Conservation (phyloP, 2,113 vertebrate species). For the Galeopterus variegatus region DNA sequence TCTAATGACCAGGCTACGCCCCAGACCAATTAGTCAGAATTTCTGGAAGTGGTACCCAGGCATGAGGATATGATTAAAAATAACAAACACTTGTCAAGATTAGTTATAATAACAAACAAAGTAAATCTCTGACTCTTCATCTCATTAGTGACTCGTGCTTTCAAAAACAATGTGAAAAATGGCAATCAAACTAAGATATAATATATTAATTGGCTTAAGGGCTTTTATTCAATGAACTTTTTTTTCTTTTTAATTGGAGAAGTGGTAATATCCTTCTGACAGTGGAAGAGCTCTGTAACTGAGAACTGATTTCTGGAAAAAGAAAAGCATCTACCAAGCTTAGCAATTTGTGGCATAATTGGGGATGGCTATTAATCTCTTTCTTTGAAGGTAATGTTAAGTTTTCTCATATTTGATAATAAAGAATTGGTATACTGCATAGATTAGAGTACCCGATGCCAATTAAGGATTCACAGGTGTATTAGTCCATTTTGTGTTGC, state of each 20-base stretch:
- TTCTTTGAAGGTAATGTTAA: neutral
- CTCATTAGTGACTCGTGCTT: neutral
- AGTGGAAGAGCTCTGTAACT: neutral
- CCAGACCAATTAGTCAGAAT: neutral
- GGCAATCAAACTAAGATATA: neutral
- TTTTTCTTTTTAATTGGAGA: neutral
- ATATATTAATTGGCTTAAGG: neutral
- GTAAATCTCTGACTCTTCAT: neutral
- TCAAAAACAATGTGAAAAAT: constrained; percentile 44
- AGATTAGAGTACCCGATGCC: neutral
- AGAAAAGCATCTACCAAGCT: neutral
- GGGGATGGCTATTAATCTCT: neutral
- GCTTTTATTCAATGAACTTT: neutral
- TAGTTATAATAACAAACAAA: neutral
- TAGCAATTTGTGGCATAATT: neutral
- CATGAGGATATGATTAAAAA: neutral
- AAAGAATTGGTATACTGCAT: neutral
- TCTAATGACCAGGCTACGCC: neutral
- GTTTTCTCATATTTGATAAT: neutral
- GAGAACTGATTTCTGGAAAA: constrained; percentile 20
- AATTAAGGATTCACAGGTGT: neutral
- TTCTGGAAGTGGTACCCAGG: neutral
- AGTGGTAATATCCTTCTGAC: constrained; percentile 16
- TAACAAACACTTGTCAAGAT: neutral
- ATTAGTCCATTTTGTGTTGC: too few relatives aligned